Evolutionary conservation across 1,140 invertebrate genomes (phyloP).

Genomic region (Hypsibius dujardini): DNA sequence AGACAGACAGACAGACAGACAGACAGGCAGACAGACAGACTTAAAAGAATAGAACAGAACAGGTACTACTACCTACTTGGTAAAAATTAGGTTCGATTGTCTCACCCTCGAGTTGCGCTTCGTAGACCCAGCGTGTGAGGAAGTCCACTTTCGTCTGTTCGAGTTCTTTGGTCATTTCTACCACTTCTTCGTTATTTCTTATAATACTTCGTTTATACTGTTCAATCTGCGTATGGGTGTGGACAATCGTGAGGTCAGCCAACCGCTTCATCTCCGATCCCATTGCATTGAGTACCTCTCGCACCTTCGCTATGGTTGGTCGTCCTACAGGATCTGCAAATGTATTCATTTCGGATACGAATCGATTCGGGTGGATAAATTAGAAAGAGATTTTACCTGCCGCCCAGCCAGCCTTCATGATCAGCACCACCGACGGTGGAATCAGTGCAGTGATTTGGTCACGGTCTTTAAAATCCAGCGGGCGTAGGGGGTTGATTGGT

Average conservation of each 20-base stretch:
- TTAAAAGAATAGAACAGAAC: no score
- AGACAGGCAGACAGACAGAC: no score
- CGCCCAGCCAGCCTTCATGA: slow-evolving; percentile 16
- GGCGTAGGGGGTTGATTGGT: neutral
- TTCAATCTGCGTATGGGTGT: slow-evolving; percentile 12
- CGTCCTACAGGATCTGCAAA: neutral
- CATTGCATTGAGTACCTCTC: neutral
- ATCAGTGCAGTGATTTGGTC: neutral
- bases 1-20: no score
- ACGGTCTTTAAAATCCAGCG: slow-evolving; percentile 9
- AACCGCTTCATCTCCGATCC: slow-evolving; percentile 13
- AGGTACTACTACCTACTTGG: neutral
- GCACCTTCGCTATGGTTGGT: neutral
- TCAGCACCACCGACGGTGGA: neutral
- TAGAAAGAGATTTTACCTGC: neutral
- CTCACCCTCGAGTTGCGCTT: neutral
- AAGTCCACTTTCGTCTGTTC: neutral
- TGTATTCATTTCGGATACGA: neutral
- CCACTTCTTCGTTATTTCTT: neutral
- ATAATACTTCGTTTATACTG: slow-evolving; percentile 9
- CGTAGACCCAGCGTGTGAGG: slow-evolving; percentile 12
- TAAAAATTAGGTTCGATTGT: neutral
- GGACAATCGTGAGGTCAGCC: slow-evolving; percentile 8
- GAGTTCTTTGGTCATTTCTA: slow-evolving; percentile 8
- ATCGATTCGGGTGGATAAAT: neutral